Percentiles rank a stretch among this genome's conserved stretches.
phyloP scores from a whole-genome alignment of 2,113 vertebrate genomes.

The Centropus unirufus region DNA sequence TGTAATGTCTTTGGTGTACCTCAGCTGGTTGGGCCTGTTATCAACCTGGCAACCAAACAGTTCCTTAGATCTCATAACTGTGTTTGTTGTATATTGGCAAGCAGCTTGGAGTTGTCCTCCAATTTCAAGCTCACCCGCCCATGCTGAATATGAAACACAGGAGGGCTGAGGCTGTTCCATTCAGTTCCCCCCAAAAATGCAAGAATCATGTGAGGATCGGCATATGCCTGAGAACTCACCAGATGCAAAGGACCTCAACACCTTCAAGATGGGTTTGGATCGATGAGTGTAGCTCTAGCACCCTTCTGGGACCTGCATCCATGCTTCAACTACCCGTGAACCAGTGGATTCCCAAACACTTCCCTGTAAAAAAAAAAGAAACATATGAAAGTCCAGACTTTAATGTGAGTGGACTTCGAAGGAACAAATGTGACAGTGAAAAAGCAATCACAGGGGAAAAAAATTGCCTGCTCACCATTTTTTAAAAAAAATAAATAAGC shows the following conservation, averaged over 20 bases:
- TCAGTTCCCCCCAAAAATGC: background rate
- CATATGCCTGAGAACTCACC: background rate
- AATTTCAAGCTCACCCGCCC: background rate
- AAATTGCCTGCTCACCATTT: background rate
- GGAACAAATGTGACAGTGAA: constrained; percentile 11
- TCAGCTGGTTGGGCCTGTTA: background rate
- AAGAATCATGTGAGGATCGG: background rate
- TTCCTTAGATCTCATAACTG: background rate
- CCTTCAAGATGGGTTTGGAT: background rate
- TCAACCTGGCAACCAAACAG: background rate
- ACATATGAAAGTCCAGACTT: background rate
- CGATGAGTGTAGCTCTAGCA: background rate
- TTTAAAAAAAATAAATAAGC: background rate
- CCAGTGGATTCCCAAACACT: background rate
- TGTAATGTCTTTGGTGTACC: background rate
- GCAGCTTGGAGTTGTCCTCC: background rate
- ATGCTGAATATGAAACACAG: background rate
- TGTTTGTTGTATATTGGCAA: fast-evolving
- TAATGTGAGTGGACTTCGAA: background rate
- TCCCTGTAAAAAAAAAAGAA: background rate
- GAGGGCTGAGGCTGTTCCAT: background rate
- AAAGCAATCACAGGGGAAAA: constrained; percentile 21
- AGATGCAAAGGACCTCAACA: background rate
- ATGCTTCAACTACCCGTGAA: background rate
- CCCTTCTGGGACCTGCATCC: fast-evolving